phyloP scores from a whole-genome alignment of 2,113 vertebrate species.

The Mirza zaza region DNA sequence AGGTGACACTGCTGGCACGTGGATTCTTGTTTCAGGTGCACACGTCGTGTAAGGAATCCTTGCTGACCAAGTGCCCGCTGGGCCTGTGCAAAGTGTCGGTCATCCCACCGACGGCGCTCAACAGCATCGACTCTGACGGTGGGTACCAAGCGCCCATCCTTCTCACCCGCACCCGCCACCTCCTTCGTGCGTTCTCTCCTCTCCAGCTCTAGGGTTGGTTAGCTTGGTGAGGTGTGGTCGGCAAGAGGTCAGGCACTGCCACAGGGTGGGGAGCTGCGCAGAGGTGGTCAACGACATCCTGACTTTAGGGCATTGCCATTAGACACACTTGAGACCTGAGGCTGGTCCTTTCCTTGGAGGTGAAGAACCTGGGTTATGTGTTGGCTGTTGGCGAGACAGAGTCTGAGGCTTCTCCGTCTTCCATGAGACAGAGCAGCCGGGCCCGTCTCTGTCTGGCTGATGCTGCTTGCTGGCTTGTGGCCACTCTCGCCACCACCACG shows the following conservation, averaged over 20 bases:
- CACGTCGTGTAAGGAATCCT: constrained; percentile 92
- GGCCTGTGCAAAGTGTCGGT: constrained; percentile 98
- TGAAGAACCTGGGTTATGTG: background rate
- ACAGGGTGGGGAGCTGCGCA: accelerated
- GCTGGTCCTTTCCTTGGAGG: background rate
- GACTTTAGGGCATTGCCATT: background rate
- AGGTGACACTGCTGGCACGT: background rate
- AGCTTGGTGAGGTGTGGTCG: background rate
- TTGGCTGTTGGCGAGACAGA: background rate
- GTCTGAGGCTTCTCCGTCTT: background rate
- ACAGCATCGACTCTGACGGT: constrained; percentile 99
- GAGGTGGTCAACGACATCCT: no score
- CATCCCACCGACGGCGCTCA: constrained; percentile 97
- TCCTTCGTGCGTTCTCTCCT: accelerated
- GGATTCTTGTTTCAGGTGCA: constrained; percentile 88
- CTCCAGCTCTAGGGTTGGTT: accelerated
- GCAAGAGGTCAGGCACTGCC: background rate
- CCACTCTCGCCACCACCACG: background rate
- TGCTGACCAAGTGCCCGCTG: constrained; percentile 94
- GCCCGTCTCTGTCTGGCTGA: accelerated
- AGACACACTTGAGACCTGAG: background rate
- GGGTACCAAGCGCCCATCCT: constrained; percentile 61
- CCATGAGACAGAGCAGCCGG: accelerated
- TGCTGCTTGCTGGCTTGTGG: accelerated
- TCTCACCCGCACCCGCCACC: background rate